Conservation (phyloP, 35 echinoderm and acorn worm species). For the Eucidaris tribuloides region DNA sequence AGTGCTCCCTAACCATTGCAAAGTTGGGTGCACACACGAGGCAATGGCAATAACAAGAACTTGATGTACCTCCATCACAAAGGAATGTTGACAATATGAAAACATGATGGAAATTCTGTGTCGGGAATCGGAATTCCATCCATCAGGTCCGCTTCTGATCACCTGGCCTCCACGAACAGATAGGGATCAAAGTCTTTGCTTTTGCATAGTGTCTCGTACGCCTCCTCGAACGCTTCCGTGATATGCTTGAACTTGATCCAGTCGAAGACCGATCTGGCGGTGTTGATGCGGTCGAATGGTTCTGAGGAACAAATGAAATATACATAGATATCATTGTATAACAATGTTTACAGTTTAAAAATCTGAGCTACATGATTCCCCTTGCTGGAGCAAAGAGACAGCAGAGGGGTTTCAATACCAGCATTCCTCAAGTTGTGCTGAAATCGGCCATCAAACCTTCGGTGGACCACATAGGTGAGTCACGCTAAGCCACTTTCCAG, state of each 20-base stretch:
- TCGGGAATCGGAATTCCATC: not conserved
- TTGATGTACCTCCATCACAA: not conserved
- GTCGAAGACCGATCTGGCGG: constrained; percentile 55
- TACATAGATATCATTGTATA: no score
- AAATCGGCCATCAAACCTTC: no score
- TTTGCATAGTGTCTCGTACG: constrained; percentile 18
- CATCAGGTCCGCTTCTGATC: not conserved
- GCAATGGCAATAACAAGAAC: not conserved
- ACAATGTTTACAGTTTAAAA: no score
- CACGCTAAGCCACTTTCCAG: no score
- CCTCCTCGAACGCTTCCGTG: constrained; percentile 20
- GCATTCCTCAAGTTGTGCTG: no score
- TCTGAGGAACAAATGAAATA: no score
- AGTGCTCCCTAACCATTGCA: not conserved
- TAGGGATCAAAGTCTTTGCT: not conserved
- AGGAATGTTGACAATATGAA: not conserved
- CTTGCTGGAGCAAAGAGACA: no score
- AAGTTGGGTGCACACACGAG: not conserved
- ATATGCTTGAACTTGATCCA: constrained; percentile 16
- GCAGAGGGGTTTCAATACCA: no score
- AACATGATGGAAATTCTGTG: not conserved
- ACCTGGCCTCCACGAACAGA: not conserved
- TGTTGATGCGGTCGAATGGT: constrained; percentile 64
- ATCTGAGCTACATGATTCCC: no score
- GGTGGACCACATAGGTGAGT: no score